phyloP scores from a whole-genome alignment of 2,888 invertebrate genomes.

The Clostera curtula region DNA sequence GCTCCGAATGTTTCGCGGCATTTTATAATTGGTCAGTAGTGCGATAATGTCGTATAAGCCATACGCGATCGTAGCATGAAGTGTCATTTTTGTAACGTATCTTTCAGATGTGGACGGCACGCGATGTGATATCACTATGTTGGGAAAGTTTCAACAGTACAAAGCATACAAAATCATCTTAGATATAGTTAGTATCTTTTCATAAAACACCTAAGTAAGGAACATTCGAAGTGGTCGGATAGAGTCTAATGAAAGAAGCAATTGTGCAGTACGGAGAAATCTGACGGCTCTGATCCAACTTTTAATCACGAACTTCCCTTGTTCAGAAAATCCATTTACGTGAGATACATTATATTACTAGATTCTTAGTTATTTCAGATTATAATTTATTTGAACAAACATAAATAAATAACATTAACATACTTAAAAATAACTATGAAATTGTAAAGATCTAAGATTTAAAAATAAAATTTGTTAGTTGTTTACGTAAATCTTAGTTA shows the following conservation, averaged over 20 bases:
- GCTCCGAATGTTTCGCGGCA: slow-evolving; percentile 2
- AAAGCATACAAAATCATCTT: no score
- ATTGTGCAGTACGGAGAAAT: slow-evolving; percentile 46
- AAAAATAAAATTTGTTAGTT: slow-evolving; percentile 7
- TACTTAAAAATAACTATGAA: background rate
- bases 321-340: no score
- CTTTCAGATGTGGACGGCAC: background rate
- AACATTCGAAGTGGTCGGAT: background rate
- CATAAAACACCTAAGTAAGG: no score
- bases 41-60: background rate
- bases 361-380: no score
- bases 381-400: no score
- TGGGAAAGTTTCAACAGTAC: no score
- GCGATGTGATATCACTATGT: background rate
- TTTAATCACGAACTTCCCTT: no score
- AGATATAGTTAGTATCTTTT: no score
- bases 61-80: background rate
- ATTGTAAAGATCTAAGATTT: slow-evolving; percentile 1
- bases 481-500: no score
- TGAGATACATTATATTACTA: no score
- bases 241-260: slow-evolving; percentile 21
- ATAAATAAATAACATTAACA: no score
- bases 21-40: slow-evolving; percentile 1
- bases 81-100: background rate
- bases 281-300: slow-evolving; percentile 27